phyloP scores from a whole-genome alignment of 1,140 invertebrate species.

The Subanguina moxae region DNA sequence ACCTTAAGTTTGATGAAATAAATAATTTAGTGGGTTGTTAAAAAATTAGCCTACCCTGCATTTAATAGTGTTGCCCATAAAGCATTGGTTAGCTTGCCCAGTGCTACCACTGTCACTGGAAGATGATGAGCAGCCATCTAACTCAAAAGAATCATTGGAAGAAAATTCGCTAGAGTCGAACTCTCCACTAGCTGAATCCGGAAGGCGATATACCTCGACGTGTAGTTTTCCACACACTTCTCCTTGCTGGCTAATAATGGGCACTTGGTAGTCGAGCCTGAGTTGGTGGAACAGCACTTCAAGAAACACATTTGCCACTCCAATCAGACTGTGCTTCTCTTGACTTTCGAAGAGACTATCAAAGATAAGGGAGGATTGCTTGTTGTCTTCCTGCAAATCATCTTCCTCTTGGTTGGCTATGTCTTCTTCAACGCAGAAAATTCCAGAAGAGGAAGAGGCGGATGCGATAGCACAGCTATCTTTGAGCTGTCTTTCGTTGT shows the following conservation, averaged over 20 bases:
- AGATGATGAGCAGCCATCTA: no score
- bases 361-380: conserved; percentile 15
- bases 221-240: conserved; percentile 69
- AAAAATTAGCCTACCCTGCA: conserved; percentile 34
- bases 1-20: conserved; percentile 61
- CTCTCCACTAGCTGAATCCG: conserved; percentile 8
- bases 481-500: conserved; percentile 75
- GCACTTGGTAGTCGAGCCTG: conserved; percentile 89
- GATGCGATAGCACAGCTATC: conserved; percentile 30
- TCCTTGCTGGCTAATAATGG: conserved; percentile 90
- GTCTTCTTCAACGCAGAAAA: not conserved
- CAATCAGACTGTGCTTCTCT: conserved; percentile 52
- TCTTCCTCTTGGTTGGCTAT: not conserved
- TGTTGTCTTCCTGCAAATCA: conserved; percentile 21
- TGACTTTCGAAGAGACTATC: conserved; percentile 42
- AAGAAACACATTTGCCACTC: conserved; percentile 94
- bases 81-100: conserved; percentile 8
- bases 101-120: not conserved
- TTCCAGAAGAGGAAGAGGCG: not conserved
- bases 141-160: no score
- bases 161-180: conserved; percentile 4
- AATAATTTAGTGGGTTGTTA: no score
- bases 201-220: conserved; percentile 39
- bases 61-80: conserved; percentile 38
- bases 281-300: conserved; percentile 92